These are phyloP conservation scores for Heteromyza rotundicornis DNA, from an alignment of 2,888 invertebrate genomes.

Conservation along the genomic window DNA sequence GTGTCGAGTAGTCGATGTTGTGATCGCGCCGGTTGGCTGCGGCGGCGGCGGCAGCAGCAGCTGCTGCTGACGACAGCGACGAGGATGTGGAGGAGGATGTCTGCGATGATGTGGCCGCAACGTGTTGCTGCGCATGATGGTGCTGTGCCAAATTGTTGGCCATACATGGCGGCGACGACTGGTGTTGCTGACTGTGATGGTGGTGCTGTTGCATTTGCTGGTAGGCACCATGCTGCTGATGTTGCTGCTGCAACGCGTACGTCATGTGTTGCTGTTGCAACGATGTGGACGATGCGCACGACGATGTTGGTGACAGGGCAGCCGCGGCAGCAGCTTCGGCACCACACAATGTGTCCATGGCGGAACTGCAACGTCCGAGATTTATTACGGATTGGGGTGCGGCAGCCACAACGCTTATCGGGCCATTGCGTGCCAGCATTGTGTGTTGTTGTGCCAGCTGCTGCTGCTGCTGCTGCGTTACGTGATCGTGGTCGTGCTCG, in stretches of 20 bases:
- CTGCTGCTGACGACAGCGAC: conserved; percentile 45
- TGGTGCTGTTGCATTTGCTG: conserved; percentile 32
- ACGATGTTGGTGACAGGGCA: conserved; percentile 41
- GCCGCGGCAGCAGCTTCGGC: conserved; percentile 52
- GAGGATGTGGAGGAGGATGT: conserved; percentile 41
- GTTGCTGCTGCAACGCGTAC: conserved; percentile 35
- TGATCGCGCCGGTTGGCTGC: conserved; percentile 61
- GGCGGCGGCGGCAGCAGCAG: conserved; percentile 52
- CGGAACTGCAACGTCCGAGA: conserved; percentile 44
- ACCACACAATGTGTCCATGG: conserved; percentile 42
- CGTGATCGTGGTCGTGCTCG: conserved; percentile 27
- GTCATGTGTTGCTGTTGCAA: conserved; percentile 36
- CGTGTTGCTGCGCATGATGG: background rate
- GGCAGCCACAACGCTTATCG: conserved; percentile 30
- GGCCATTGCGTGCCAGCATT: conserved; percentile 38
- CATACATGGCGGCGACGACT: conserved; percentile 26
- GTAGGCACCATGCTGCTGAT: conserved; percentile 36
- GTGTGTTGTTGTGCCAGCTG: conserved; percentile 30
- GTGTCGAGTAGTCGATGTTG: conserved; percentile 62
- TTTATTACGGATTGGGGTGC: conserved; percentile 49
- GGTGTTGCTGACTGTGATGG: conserved; percentile 27
- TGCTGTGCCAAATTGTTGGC: conserved; percentile 22
- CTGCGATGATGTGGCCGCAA: background rate
- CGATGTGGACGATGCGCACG: conserved; percentile 38
- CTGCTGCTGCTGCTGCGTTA: conserved; percentile 32